Conservation (phyloP, 2,797 vertebrate species). For the Zalophus californianus region DNA sequence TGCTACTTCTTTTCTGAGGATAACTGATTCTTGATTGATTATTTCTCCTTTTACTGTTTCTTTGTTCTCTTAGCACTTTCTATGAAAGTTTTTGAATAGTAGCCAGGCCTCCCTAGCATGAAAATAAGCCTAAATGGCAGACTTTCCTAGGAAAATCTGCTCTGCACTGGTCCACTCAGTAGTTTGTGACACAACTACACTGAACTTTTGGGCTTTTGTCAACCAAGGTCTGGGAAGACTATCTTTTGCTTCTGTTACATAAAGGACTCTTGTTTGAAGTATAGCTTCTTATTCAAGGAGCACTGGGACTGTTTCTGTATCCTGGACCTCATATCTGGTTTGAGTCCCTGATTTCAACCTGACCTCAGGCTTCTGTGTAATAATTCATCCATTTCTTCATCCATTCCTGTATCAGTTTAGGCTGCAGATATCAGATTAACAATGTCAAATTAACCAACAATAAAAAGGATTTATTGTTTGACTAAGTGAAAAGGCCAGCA, state of each 20-base stretch:
- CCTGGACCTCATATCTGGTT: background rate
- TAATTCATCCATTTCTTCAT: background rate
- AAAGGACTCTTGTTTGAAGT: background rate
- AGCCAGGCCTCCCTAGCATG: background rate
- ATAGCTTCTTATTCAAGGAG: background rate
- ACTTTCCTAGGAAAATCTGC: background rate
- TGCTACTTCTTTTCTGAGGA: background rate
- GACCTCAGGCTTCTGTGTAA: background rate
- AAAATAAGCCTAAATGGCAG: background rate
- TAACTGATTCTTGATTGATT: background rate
- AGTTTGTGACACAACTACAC: background rate
- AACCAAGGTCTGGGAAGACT: background rate
- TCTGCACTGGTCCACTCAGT: background rate
- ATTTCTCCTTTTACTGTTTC: background rate
- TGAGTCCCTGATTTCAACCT: background rate
- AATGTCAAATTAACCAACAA: slow-evolving; percentile 1
- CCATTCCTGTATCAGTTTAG: background rate
- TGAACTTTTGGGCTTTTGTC: background rate
- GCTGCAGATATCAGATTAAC: background rate
- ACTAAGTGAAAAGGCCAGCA: background rate
- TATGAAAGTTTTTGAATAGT: background rate
- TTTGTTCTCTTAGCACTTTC: background rate
- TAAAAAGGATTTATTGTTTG: background rate
- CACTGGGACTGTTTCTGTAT: background rate
- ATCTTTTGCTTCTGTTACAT: background rate